phyloP scores from a whole-genome alignment of 1,140 invertebrate species.

The Drosophila serrata region DNA sequence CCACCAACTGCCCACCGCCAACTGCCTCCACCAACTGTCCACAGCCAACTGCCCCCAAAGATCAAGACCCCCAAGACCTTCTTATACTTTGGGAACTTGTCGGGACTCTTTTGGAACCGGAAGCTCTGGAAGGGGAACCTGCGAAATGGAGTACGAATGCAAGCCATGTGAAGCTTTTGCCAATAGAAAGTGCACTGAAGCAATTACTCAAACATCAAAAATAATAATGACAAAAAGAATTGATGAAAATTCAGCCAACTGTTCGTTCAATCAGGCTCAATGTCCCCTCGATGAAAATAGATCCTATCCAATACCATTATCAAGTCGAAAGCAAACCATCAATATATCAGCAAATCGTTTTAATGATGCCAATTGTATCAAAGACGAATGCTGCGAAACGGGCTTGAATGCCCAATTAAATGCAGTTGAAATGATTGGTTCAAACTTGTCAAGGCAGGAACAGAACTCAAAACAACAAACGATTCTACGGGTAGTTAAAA shows the following conservation, averaged over 20 bases:
- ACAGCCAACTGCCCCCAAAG: not conserved
- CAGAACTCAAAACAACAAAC: not conserved
- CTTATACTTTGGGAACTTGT: not conserved
- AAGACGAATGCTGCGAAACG: not conserved
- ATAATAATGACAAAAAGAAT: not conserved
- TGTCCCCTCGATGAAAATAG: no score
- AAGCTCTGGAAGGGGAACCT: not conserved
- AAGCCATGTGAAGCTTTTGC: not conserved
- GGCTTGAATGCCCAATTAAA: not conserved
- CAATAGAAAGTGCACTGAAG: slow-evolving; percentile 1
- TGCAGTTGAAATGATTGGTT: not conserved
- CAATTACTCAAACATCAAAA: slow-evolving; percentile 15
- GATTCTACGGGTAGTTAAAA: no score
- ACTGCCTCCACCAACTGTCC: not conserved
- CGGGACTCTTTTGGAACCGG: not conserved
- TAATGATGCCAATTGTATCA: not conserved
- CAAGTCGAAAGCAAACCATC: not conserved
- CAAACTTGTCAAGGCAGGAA: not conserved
- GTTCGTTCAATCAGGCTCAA: no score
- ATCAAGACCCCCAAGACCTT: not conserved
- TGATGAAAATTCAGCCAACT: not conserved
- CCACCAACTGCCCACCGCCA: not conserved
- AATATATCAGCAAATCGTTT: not conserved
- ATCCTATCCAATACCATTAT: not conserved
- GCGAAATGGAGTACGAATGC: not conserved